Conservation (phyloP, 1,140 invertebrate species). For the Sipha flava region DNA sequence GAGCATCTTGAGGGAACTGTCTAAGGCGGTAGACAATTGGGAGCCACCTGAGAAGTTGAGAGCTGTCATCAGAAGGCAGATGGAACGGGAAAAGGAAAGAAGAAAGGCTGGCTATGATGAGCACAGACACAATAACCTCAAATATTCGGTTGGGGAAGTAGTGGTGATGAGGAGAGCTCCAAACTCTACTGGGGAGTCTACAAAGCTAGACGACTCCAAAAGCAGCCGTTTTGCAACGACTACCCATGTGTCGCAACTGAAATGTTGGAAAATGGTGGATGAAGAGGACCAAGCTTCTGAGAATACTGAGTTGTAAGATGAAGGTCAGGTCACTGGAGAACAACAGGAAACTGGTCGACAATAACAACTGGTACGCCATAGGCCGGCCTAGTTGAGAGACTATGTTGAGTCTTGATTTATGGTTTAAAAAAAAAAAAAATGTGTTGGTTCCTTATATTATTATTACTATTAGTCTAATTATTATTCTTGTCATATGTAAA, state of each 20-base stretch:
- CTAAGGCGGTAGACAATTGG: background rate
- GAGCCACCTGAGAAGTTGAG: background rate
- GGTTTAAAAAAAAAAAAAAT: too few relatives aligned
- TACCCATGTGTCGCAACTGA: background rate
- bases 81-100: background rate
- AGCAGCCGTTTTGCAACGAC: background rate
- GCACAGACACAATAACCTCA: background rate
- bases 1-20: background rate
- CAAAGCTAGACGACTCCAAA: background rate
- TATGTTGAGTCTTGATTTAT: too few relatives aligned
- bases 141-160: background rate
- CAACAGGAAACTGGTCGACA: too few relatives aligned
- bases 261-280: background rate
- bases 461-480: too few relatives aligned
- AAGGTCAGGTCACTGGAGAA: too few relatives aligned
- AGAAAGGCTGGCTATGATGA: background rate
- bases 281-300: too few relatives aligned
- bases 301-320: too few relatives aligned
- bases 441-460: too few relatives aligned
- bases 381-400: too few relatives aligned
- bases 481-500: too few relatives aligned
- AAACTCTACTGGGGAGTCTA: background rate
- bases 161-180: background rate
- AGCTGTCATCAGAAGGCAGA: accelerated
- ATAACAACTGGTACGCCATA: too few relatives aligned